Evolutionary conservation across 2,888 invertebrate species (phyloP).

Genomic region (Ormyrus labotus): DNA sequence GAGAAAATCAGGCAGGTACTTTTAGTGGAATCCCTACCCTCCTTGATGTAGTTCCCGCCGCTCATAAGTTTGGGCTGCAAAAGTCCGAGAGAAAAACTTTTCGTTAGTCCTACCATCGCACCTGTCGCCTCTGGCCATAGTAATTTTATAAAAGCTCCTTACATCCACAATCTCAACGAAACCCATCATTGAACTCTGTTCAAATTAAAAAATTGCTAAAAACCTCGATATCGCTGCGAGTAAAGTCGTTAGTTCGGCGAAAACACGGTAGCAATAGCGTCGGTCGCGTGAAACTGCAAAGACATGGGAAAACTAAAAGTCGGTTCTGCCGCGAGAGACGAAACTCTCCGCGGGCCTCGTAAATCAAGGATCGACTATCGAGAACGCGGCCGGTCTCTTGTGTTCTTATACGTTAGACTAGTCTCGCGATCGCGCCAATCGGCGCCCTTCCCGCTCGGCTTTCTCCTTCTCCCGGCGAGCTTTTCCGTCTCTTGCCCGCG

Average conservation of each 20-base stretch:
- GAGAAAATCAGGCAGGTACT: conserved; percentile 92
- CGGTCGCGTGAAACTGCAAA: conserved; percentile 12
- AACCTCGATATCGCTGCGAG: no score
- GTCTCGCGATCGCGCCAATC: not conserved
- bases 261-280: conserved; percentile 24
- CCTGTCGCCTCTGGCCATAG: not conserved
- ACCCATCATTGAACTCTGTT: not conserved
- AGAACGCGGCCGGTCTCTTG: conserved; percentile 7
- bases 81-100: conserved; percentile 10
- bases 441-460: conserved; percentile 34
- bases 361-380: conserved; percentile 34
- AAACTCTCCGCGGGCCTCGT: conserved; percentile 13
- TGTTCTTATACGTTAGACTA: conserved; percentile 44
- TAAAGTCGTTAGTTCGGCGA: conserved; percentile 6
- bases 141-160: not conserved
- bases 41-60: conserved; percentile 90
- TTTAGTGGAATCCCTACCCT: conserved; percentile 85
- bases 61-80: conserved; percentile 87
- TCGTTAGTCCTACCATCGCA: not conserved
- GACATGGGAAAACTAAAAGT: not conserved
- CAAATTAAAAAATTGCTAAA: no score
- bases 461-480: conserved; percentile 35
- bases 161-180: not conserved
- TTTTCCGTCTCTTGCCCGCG: not conserved
- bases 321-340: no score